Conservation (phyloP, 2,888 invertebrate species). For the Agrotis segetum region DNA sequence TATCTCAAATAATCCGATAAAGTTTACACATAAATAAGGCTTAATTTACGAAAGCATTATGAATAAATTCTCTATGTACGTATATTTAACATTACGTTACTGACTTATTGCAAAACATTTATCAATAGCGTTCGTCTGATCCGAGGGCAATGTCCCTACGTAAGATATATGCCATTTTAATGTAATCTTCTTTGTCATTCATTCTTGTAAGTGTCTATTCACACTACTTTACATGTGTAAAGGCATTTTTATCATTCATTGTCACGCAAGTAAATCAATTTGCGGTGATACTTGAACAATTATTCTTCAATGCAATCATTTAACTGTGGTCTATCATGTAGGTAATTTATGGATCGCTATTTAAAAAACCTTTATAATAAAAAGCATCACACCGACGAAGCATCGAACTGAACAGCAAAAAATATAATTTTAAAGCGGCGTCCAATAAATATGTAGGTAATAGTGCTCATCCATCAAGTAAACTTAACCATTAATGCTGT, state of each 20-base stretch:
- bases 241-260: conserved; percentile 31
- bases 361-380: too few species aligned
- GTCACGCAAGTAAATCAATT: conserved; percentile 37
- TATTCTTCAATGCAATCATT: conserved; percentile 22
- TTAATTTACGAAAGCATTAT: conserved; percentile 15
- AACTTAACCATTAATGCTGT: too few species aligned
- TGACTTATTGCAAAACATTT: conserved; percentile 45
- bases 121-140: conserved; percentile 58
- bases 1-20: conserved; percentile 33
- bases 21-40: neutral
- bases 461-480: too few species aligned
- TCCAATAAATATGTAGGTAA: too few species aligned
- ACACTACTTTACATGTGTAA: conserved; percentile 18
- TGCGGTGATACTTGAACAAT: neutral
- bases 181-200: conserved; percentile 59
- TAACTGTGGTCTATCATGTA: conserved; percentile 13
- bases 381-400: too few species aligned
- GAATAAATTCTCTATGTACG: conserved; percentile 6
- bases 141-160: conserved; percentile 67
- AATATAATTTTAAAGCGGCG: too few species aligned
- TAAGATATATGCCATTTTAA: conserved; percentile 54
- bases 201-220: conserved; percentile 44
- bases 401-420: too few species aligned
- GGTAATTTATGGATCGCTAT: conserved; percentile 16
- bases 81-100: conserved; percentile 16